Evolutionary conservation across 2,888 invertebrate genomes (phyloP), one percentile per base, ranked within the genome.

Genomic region (Ophion ellenae): DNA sequence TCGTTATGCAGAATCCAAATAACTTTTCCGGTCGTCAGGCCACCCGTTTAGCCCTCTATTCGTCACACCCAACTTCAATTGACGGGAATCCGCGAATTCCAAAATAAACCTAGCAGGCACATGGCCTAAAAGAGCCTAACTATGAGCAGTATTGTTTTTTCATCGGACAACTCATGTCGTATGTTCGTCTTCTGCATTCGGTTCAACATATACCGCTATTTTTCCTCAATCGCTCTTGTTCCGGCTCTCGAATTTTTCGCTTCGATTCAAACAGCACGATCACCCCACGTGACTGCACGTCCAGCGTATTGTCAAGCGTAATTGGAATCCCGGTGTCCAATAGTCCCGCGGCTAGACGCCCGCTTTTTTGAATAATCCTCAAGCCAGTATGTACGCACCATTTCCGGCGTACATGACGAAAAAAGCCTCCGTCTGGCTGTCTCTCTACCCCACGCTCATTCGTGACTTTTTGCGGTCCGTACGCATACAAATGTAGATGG

Each of bases 241-340:
- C 71, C 32, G 66, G 79, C 75, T 74, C 69, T 61, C 75, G 73
- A 77, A 70, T 82, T 84, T 80, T 63, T 83, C 71, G 75, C 77
- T 87, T 80, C 74, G 74, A 70, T 67, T 77, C 64, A 83, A 69
- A 53, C 82, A 81, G 75, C 28, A 45, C 70, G 45, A 17, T 17
- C 5, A 57, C 11, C 53, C 6, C 17, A 53, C 47, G 78, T 69
- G 45, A 69, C 66, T 45, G 71, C 32, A 74, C 74, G 71, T 66
- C 17, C 77, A 32, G 6, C 57, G 83, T 81, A 90, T 90, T 90
- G 91, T 91, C 88, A 86, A 73, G 87, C 84, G 87, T 90, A 90
- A 91, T 91, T 91, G 90, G 88, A 90, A 91, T 89, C 87, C 90
- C 78, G 70, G 80, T 84, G 81, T 74, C 86, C 86, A 83, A 86